Base-by-base conservation (phyloP, 2,797 vertebrate genomes). In the Bradypus variegatus region DNA sequence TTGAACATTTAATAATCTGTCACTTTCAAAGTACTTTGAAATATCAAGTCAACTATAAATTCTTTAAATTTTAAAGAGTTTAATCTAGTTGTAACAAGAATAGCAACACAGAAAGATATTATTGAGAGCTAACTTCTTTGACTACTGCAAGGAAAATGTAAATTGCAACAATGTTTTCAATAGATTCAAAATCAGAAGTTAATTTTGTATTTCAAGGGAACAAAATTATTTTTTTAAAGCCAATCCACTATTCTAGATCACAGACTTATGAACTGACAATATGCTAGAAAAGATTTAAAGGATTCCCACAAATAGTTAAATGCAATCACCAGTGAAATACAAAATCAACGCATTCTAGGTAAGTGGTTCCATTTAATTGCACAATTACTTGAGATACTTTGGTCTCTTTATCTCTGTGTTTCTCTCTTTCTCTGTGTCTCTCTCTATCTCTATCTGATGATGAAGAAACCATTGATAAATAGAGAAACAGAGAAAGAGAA, bases 121-220 rank as follows among this genome's bases (percentile, higher is more conserved):
- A 84, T 85, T 91, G 64, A 88, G 29, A 84, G 33, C 14, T 90
- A 58, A 92, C 79, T 93, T 72, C 33, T 85, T 38, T 87, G 73
- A 48, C 27, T 84, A 36, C 89, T 69, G 21, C 55, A 94, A 93
- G 73, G 25, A 79, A 18, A 82, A 65, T 85, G 25, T 67, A 81
- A 86, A 79, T 75, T 77, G 25, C 31, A 65, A 81, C 36, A 19
- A 15, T 85, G 80, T 92, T 90, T 95, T 45, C 19, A 85, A 86
- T 36, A 50, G 18, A 50, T 65, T 92, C 58, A 78, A 90, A 69
- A 90, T 69, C 72, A 85, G 48, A 90, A 77, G n/a, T 86, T 90
- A 88, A 94, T 89, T 88, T 94, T 77, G 78, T 88, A 92, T 92
- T 27, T 90, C 58, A 93, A 78, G 69, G 41, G 19, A 93, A 78